Evolutionary conservation across 2,888 invertebrate species (phyloP), one percentile per base, ranked within the genome.

Genomic region (Dynastes grantii): DNA sequence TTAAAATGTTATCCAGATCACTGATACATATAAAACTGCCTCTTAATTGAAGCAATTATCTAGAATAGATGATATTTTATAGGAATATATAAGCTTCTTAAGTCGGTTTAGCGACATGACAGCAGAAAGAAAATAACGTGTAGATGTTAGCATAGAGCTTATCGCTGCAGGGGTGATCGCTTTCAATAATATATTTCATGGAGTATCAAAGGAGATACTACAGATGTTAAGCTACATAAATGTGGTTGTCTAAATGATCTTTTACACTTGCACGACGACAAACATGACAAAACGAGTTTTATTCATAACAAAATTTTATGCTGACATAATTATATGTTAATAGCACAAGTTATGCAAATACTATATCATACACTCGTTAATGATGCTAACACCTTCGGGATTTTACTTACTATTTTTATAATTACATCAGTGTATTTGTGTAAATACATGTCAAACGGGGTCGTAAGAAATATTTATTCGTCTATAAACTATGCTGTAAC

Each of bases 21-120:
- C 22, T 67, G 27, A 45, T 67, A 67, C 67, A 63, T 29, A 16
- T 67, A 67, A 67, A 27, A 27, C 45, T 45, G 22, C 49, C 49
- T 32, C 45, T 67, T 67, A 67, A 67, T 45, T 49, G 67, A 67
- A 13, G 67, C 67, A 67, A 45, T 45, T 67, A 22, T 67, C 67
- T 45, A 27, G 22, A 67, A 49, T 2, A 32, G 49, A 49, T 45
- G 11, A 49, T 22, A 49, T 67, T 45, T 16, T 67, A 22, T 67
- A 32, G 32, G 63, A 29, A 29, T 2, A 63, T 63, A 11, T 32
- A 63, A 63, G 29, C 63, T 29, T 55, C 55, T 63, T 63, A 63
- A 29, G 22, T 63, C 63, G 11, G 13, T 27, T 32, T 63, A 13
- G 27, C 27, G 63, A 22, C 55, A 16, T 16, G 55, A 22, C 55